Percentiles rank a stretch among this genome's conserved stretches.
phyloP scores from a whole-genome alignment of 2,113 vertebrate species.

The Lampris megalopsis region DNA sequence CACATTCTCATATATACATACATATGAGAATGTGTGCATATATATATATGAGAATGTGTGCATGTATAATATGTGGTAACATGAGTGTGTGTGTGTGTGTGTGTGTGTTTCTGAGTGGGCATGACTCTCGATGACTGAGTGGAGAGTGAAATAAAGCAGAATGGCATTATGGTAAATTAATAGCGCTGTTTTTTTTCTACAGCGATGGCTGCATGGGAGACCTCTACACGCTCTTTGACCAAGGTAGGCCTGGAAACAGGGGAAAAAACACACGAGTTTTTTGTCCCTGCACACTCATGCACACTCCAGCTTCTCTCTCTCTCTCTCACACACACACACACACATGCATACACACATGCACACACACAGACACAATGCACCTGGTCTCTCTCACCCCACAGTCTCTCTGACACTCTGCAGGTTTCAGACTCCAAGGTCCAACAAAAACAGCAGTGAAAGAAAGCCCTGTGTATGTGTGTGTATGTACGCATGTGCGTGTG shows the following conservation, averaged over 20 bases:
- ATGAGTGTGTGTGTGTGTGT: constrained; percentile 20
- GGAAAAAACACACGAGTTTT: constrained; percentile 25
- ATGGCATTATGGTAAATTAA: constrained; percentile 46
- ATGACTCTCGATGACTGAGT: constrained; percentile 2
- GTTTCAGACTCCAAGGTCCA: constrained; percentile 60
- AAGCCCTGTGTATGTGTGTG: constrained; percentile 15
- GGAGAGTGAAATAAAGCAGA: constrained; percentile 56
- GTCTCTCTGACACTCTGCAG: constrained; percentile 67
- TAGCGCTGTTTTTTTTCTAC: constrained; percentile 26
- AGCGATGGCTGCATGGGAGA: constrained; percentile 37
- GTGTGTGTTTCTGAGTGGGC: constrained; percentile 3
- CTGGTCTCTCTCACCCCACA: constrained; percentile 59
- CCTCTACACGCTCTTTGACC: constrained; percentile 37
- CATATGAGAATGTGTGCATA: not conserved
- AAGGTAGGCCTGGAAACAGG: constrained; percentile 46
- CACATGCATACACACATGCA: not conserved
- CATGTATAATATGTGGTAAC: not conserved
- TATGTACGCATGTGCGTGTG: constrained; percentile 23
- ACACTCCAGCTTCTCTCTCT: constrained; percentile 44
- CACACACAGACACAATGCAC: constrained; percentile 62
- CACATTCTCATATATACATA: too few species aligned
- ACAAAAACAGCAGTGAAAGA: constrained; percentile 70
- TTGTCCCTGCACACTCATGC: constrained; percentile 15
- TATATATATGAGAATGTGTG: not conserved
- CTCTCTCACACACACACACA: constrained; percentile 51